Conservation (phyloP, 2,888 invertebrate species). For the Pardosa pseudoannulata region DNA sequence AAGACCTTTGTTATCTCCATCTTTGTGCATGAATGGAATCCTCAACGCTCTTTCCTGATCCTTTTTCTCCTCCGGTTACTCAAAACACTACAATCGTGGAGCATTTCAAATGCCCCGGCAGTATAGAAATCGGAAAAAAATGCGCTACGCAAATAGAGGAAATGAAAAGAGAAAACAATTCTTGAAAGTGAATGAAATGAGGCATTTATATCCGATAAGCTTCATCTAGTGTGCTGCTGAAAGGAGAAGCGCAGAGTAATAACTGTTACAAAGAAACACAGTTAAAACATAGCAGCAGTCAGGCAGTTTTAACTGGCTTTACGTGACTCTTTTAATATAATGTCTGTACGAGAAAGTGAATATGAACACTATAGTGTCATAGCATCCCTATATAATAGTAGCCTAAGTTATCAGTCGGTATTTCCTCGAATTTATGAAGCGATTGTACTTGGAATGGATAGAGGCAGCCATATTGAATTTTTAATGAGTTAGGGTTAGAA, state of each 20-base stretch:
- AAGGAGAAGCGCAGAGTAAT: not conserved
- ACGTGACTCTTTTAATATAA: not conserved
- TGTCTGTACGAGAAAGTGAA: not conserved
- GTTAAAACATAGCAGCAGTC: not conserved
- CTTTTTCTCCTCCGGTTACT: not conserved
- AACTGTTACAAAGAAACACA: not conserved
- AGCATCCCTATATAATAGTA: too few relatives aligned
- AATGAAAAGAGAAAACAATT: slow-evolving; percentile 21
- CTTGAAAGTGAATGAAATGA: slow-evolving; percentile 47
- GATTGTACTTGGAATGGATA: too few relatives aligned
- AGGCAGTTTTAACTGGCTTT: not conserved
- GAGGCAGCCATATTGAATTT: too few relatives aligned
- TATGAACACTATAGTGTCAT: too few relatives aligned
- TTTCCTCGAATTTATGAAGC: too few relatives aligned
- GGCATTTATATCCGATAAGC: slow-evolving; percentile 41
- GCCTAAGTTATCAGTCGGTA: too few relatives aligned
- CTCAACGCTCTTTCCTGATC: not conserved
- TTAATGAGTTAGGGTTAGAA: too few relatives aligned
- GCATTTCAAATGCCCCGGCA: not conserved
- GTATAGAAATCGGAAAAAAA: not conserved
- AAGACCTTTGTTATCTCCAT: not conserved
- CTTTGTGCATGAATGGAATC: not conserved
- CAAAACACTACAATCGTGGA: not conserved
- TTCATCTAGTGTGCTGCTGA: not conserved
- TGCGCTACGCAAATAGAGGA: slow-evolving; percentile 48